Evolutionary conservation across 2,888 invertebrate genomes (phyloP), one percentile per base, ranked within the genome.

Genomic region (Caenorhabditis virilis): DNA sequence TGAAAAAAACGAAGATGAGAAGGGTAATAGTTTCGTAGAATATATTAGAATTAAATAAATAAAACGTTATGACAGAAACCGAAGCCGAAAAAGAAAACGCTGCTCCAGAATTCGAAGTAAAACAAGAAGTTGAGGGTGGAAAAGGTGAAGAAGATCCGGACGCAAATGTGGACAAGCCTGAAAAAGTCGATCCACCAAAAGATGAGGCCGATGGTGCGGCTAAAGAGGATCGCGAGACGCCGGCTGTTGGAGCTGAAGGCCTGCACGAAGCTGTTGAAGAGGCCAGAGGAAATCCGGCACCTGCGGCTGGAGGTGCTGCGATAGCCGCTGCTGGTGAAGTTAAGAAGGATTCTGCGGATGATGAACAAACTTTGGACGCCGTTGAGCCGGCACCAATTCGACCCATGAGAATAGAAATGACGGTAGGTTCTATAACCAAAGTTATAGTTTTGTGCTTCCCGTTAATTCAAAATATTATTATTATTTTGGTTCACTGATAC

Each of bases 121-220:
- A 65, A 41, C 58, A 65, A 50, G 58, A 65, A 30, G 65, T 65
- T 11, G 65, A 65, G 46, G 65, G 65, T 11, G 65, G 65, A 35
- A 65, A 65, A 49, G 65, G 65, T 23, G 65, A 65, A 22, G 65
- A 65, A 41, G 65, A 65, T 48, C 65, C 65, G 0, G 65, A 65
- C 36, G 65, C 65, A 35, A 65, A 65, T 25, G 65, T 65, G 0
- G 65, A 65, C 26, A 65, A 65, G 33, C 59, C 60, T 16, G 60
- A 51, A 20, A 52, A 45, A 6, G 65, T 52, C 6, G 65, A 65
- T 53, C 65, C 65, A 20, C 65, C 65, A 15, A 65, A 65, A 45
- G 65, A 65, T 27, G 65, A 65, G 41, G 65, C 65, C 13, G 65
- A 65, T 38, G 65, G 65, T 26, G 60, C 60, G 11, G 65, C 65